Conservation (phyloP, 2,797 vertebrate species). For the Esox masquinongy region DNA sequence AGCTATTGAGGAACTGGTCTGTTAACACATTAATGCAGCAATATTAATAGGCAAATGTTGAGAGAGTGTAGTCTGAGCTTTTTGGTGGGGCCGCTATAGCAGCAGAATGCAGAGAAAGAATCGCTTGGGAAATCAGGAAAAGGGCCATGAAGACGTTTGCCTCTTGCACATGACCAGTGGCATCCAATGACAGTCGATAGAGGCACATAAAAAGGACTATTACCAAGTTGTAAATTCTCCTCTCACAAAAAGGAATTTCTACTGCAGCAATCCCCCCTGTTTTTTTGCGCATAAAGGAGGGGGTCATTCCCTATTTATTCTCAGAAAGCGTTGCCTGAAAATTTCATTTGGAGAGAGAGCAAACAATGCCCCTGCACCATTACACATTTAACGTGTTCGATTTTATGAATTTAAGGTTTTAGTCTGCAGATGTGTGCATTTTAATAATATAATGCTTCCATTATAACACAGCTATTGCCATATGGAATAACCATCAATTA, state of each 20-base stretch:
- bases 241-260: slow-evolving; percentile 98
- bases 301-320: slow-evolving; percentile 77
- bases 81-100: slow-evolving; percentile 84
- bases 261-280: slow-evolving; percentile 91
- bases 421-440: background rate
- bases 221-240: slow-evolving; percentile 99
- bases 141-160: slow-evolving; percentile 95
- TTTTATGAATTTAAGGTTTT: background rate
- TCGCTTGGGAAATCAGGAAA: slow-evolving; percentile 97
- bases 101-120: slow-evolving; percentile 89
- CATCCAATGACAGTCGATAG: slow-evolving; percentile 97
- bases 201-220: slow-evolving; percentile 99
- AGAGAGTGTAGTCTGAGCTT: slow-evolving; percentile 84
- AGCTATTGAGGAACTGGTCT: slow-evolving; percentile 33
- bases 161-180: slow-evolving; percentile 97
- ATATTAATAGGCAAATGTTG: slow-evolving; percentile 42
- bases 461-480: background rate
- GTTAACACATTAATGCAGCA: slow-evolving; percentile 41
- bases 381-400: background rate
- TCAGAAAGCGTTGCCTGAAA: slow-evolving; percentile 14
- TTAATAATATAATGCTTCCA: background rate
- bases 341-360: background rate
- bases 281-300: slow-evolving; percentile 86
- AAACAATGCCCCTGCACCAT: background rate
- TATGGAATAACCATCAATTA: background rate